These are phyloP conservation scores for Prosapia bicincta DNA, from an alignment of 2,888 invertebrate species.

Conservation along the genomic window DNA sequence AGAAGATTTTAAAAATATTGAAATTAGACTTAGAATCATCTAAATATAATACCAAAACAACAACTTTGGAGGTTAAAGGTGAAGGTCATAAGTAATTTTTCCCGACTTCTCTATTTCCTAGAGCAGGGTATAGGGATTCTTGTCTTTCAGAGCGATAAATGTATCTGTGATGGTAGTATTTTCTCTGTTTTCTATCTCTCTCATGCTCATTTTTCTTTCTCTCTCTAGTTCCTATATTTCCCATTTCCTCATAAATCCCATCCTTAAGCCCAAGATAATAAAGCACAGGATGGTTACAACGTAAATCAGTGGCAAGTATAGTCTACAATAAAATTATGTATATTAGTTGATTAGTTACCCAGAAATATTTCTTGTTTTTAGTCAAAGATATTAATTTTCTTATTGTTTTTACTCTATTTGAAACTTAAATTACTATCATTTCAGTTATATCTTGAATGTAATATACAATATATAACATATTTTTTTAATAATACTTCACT, in stretches of 20 bases:
- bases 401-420: too few species aligned
- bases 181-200: constrained; percentile 3
- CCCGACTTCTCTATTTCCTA: not conserved
- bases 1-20: too few species aligned
- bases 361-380: not conserved
- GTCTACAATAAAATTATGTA: not conserved
- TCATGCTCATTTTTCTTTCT: not conserved
- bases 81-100: not conserved
- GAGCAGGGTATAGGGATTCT: constrained; percentile 8
- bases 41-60: not conserved
- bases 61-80: too few species aligned
- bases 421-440: too few species aligned
- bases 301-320: not conserved
- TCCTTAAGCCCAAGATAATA: not conserved
- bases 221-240: constrained; percentile 3
- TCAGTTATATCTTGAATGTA: too few species aligned
- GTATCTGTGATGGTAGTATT: constrained; percentile 15
- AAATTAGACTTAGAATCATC: not conserved
- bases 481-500: too few species aligned
- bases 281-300: not conserved
- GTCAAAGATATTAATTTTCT: too few species aligned
- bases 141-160: constrained; percentile 23
- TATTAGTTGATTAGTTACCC: not conserved
- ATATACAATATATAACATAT: too few species aligned
- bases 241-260: not conserved